Percentiles rank a stretch among this genome's conserved stretches.
These are phyloP conservation scores for Bucorvus abyssinicus DNA, from an alignment of 2,797 vertebrate genomes.

Conservation along the genomic window DNA sequence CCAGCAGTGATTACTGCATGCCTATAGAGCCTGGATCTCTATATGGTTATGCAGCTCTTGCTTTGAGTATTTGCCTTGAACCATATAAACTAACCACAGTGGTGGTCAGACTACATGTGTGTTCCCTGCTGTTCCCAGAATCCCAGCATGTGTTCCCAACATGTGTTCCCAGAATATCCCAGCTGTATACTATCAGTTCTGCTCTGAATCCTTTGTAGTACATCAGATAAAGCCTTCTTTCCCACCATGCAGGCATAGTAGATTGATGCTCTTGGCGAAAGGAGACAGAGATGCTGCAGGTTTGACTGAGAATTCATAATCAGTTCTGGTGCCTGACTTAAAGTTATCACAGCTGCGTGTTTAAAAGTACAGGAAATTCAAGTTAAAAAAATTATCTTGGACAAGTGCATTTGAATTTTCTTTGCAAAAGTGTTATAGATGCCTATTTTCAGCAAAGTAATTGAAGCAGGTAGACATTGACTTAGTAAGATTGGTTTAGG, in stretches of 20 bases:
- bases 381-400: background rate
- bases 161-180: constrained; percentile 51
- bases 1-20: background rate
- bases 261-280: constrained; percentile 28
- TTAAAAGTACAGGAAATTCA: background rate
- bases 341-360: background rate
- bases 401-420: background rate
- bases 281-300: background rate
- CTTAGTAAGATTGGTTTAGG: background rate
- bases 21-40: background rate
- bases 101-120: constrained; percentile 39
- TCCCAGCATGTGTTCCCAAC: constrained; percentile 51
- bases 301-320: background rate
- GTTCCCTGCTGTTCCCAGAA: constrained; percentile 62
- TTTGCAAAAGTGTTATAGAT: background rate
- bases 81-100: constrained; percentile 23
- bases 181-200: constrained; percentile 66
- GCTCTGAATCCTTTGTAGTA: constrained; percentile 54
- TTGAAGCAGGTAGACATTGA: background rate
- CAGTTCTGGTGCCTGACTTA: background rate
- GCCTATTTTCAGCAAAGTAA: background rate
- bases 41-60: background rate
- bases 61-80: constrained; percentile 46
- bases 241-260: background rate
- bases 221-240: constrained; percentile 51